phyloP scores from a whole-genome alignment of 2,797 vertebrate species.

The Neoniphon sammara region DNA sequence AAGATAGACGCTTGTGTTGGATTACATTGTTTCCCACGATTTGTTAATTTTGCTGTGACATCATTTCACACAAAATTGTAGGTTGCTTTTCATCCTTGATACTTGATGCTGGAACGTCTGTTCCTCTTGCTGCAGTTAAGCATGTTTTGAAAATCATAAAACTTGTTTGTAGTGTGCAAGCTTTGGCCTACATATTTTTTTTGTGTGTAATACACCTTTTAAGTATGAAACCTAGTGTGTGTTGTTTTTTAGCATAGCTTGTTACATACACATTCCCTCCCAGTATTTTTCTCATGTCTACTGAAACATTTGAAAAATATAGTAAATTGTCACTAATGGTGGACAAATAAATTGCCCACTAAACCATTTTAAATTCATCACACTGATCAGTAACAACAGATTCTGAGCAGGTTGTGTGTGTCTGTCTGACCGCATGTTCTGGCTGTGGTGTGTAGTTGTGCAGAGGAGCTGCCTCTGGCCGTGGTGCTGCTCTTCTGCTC shows the following conservation, averaged over 20 bases:
- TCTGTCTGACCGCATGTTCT: neutral
- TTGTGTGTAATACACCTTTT: too few relatives aligned
- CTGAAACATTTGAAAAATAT: neutral
- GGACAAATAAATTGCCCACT: neutral
- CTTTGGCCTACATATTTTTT: too few relatives aligned
- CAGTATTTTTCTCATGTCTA: neutral
- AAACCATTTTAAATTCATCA: neutral
- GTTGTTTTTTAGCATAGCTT: too few relatives aligned
- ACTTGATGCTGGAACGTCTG: too few relatives aligned
- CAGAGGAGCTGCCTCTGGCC: constrained; percentile 86
- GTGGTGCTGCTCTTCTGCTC: constrained; percentile 95
- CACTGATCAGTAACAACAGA: neutral
- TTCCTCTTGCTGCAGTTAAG: too few relatives aligned
- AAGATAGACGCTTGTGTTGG: too few relatives aligned
- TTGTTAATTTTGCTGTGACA: neutral
- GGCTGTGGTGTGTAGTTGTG: constrained; percentile 57
- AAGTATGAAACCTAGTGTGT: too few relatives aligned
- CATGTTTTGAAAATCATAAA: too few relatives aligned
- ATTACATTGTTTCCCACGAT: neutral
- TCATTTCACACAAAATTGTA: neutral
- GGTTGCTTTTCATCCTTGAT: neutral
- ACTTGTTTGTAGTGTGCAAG: too few relatives aligned
- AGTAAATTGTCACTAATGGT: neutral
- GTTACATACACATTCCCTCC: neutral
- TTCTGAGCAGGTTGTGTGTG: neutral